Conservation (phyloP, 92 coral and sea anemone genomes). For the Heliopora coerulea region DNA sequence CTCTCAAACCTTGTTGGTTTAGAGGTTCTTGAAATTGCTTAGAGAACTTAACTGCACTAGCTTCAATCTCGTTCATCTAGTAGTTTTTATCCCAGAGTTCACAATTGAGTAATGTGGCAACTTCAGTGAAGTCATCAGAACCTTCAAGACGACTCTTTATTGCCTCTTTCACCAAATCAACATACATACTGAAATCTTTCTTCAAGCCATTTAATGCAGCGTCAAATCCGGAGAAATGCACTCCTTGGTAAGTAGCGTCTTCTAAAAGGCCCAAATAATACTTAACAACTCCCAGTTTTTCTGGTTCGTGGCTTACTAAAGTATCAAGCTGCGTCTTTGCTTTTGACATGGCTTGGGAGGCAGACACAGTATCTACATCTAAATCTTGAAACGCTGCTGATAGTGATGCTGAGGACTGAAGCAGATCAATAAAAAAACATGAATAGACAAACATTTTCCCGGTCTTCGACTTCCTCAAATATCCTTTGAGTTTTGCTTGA, state of each 20-base stretch:
- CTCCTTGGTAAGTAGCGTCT: slow-evolving; percentile 44
- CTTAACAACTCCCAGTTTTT: slow-evolving; percentile 42
- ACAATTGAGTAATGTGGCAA: slow-evolving; percentile 44
- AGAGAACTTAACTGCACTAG: background rate
- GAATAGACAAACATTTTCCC: slow-evolving; percentile 36
- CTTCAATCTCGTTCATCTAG: background rate
- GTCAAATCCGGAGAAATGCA: slow-evolving; percentile 1
- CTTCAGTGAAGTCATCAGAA: slow-evolving; percentile 35
- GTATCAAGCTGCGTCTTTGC: slow-evolving; percentile 40
- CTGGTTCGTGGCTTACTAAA: slow-evolving; percentile 12
- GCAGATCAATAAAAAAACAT: slow-evolving; percentile 48
- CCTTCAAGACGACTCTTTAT: slow-evolving; percentile 41
- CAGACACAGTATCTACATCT: slow-evolving; percentile 50
- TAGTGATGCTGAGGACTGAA: slow-evolving; percentile 44
- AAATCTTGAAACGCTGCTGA: slow-evolving; percentile 49
- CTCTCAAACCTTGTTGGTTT: slow-evolving; percentile 45
- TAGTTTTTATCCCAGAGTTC: slow-evolving; percentile 35
- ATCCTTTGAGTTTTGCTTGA: slow-evolving; percentile 49
- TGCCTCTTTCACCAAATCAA: slow-evolving; percentile 30
- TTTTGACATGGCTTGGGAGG: slow-evolving; percentile 31
- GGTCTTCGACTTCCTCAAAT: slow-evolving; percentile 41
- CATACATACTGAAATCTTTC: slow-evolving; percentile 32
- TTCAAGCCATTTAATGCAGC: slow-evolving; percentile 30
- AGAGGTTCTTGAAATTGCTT: slow-evolving; percentile 46
- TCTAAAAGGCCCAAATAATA: slow-evolving; percentile 23